A percentile compares a stretch with the other conserved stretches of the same genome.
Conservation (phyloP, 1,140 invertebrate species). For the Asbolus verrucosus region DNA sequence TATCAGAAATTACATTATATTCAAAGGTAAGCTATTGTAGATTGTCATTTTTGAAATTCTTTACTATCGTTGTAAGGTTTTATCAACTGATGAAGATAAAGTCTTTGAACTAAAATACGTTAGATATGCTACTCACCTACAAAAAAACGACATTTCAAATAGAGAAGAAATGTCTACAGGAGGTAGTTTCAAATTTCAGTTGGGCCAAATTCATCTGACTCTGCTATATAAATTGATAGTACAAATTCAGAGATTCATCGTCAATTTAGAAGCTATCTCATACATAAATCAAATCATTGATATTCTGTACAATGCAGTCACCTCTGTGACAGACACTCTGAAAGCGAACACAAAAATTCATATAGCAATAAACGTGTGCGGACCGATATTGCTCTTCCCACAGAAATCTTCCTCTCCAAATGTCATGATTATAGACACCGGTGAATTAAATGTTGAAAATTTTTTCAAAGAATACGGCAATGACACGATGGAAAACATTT, state of each 20-base stretch:
- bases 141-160: constrained; percentile 57
- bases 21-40: constrained; percentile 71
- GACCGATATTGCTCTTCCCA: constrained; percentile 81
- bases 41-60: neutral
- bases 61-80: constrained; percentile 65
- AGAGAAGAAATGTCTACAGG: constrained; percentile 72
- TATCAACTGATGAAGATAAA: constrained; percentile 81
- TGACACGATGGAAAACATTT: constrained; percentile 75
- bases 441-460: constrained; percentile 81
- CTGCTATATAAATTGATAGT: constrained; percentile 79
- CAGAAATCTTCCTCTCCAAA: constrained; percentile 85
- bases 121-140: constrained; percentile 72
- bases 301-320: constrained; percentile 73
- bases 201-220: constrained; percentile 80
- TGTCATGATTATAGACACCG: constrained; percentile 82
- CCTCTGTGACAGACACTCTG: constrained; percentile 67
- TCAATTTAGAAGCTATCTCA: constrained; percentile 58
- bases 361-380: constrained; percentile 79
- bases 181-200: constrained; percentile 76
- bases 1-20: constrained; percentile 81
- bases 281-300: constrained; percentile 53
- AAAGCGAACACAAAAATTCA: constrained; percentile 75
- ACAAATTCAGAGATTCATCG: constrained; percentile 70
- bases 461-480: constrained; percentile 77
- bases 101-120: constrained; percentile 83